phyloP scores from a whole-genome alignment of 2,113 vertebrate genomes.

The Rhizomys pruinosus region DNA sequence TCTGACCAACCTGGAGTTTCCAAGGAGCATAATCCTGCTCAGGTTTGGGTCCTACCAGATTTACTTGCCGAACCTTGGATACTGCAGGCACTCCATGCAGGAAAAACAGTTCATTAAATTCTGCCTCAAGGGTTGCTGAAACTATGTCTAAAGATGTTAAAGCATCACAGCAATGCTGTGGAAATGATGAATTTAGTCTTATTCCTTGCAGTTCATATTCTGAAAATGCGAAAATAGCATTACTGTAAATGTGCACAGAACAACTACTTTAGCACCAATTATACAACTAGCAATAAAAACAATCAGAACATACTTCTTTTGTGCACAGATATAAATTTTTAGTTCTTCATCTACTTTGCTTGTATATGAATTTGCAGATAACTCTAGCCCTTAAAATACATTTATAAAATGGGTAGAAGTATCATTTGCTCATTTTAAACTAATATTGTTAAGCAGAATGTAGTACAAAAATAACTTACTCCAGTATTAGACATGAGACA shows the following conservation, averaged over 20 bases:
- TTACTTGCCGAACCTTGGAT: not conserved
- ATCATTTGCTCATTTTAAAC: not conserved
- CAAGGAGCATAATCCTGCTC: not conserved
- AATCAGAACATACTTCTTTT: not conserved
- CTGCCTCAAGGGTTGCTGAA: constrained; percentile 65
- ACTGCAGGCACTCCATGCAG: constrained; percentile 2
- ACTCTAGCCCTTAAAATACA: not conserved
- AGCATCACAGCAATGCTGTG: not conserved
- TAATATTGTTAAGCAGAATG: not conserved
- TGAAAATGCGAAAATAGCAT: constrained; percentile 49
- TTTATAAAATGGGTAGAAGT: not conserved
- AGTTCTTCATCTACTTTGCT: not conserved
- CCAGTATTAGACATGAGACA: rapidly evolving
- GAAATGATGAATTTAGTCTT: constrained; percentile 55
- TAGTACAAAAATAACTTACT: not conserved
- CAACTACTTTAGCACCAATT: not conserved
- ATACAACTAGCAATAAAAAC: not conserved
- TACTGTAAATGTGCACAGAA: not conserved
- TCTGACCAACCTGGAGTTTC: constrained; percentile 46
- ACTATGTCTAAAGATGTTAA: constrained; percentile 57
- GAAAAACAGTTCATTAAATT: constrained; percentile 75
- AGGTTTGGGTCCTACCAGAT: not conserved
- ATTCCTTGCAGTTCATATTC: constrained; percentile 19
- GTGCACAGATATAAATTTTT: not conserved
- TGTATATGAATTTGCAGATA: not conserved